Conservation (phyloP, 2,888 invertebrate genomes). For the Germaria angustata region DNA sequence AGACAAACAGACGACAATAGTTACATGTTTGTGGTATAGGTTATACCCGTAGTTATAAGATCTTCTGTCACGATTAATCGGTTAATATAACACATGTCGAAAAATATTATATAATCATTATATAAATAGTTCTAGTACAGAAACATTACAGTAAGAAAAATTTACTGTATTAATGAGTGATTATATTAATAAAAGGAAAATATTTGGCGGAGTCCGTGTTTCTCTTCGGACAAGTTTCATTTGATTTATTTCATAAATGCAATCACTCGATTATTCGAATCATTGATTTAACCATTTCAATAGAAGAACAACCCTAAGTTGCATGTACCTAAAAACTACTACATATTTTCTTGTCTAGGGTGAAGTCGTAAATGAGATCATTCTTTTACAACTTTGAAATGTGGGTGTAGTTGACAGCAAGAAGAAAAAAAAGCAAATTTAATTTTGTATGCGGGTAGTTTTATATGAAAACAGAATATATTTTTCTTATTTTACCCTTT, state of each 20-base stretch:
- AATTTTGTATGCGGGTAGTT: conserved; percentile 1
- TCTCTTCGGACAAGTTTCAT: too few relatives aligned
- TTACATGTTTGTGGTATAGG: neutral
- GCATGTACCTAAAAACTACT: neutral
- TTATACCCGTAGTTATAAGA: neutral
- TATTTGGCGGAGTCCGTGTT: too few relatives aligned
- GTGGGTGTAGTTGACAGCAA: conserved; percentile 27
- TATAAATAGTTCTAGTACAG: too few relatives aligned
- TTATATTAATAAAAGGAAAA: too few relatives aligned
- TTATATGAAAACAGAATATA: neutral
- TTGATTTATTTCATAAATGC: too few relatives aligned
- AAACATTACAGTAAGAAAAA: too few relatives aligned
- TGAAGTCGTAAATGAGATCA: conserved; percentile 35
- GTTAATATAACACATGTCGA: neutral
- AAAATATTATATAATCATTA: neutral
- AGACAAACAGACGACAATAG: neutral
- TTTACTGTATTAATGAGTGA: too few relatives aligned
- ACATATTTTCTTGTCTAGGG: conserved; percentile 17
- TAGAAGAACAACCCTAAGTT: neutral
- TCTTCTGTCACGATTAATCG: conserved; percentile 4
- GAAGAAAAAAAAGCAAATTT: neutral
- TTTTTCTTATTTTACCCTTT: too few relatives aligned
- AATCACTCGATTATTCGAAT: neutral
- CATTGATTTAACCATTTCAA: neutral
- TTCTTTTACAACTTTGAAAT: conserved; percentile 32